Conservation (phyloP, 2,888 invertebrate genomes). For the Callinectes sapidus region DNA sequence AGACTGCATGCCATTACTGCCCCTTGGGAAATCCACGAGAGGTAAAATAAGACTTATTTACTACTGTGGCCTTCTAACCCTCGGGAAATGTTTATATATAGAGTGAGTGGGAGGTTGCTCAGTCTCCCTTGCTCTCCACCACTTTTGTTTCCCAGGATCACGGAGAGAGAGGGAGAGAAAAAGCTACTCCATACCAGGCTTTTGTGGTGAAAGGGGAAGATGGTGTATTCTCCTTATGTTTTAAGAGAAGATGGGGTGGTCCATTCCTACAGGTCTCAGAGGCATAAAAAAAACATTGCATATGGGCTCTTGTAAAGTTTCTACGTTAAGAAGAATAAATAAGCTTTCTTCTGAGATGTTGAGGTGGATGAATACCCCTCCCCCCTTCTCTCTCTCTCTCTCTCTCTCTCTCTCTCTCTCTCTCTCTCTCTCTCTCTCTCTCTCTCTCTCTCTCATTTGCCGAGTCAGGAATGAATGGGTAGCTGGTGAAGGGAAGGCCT, state of each 20-base stretch:
- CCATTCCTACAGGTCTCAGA: neutral
- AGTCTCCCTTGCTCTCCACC: neutral
- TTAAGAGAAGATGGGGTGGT: neutral
- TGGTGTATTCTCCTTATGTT: neutral
- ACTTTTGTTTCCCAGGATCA: neutral
- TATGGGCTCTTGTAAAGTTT: neutral
- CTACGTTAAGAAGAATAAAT: neutral
- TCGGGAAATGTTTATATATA: neutral
- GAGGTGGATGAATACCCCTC: neutral
- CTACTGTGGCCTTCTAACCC: neutral
- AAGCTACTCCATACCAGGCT: neutral
- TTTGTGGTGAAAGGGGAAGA: neutral
- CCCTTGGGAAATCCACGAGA: neutral
- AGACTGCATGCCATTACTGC: neutral
- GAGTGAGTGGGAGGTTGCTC: neutral
- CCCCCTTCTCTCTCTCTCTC: neutral
- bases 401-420: slow-evolving; percentile 32
- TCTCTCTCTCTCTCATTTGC: neutral
- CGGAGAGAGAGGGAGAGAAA: neutral
- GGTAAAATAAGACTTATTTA: slow-evolving; percentile 17
- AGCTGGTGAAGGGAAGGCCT: too few relatives aligned
- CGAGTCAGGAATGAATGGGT: too few relatives aligned
- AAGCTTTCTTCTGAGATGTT: neutral
- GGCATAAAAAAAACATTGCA: neutral
- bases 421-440: slow-evolving; percentile 32